A percentile compares a stretch with the other conserved stretches of the same genome.
phyloP scores from a whole-genome alignment of 2,113 vertebrate genomes.

The Lagopus leucura region DNA sequence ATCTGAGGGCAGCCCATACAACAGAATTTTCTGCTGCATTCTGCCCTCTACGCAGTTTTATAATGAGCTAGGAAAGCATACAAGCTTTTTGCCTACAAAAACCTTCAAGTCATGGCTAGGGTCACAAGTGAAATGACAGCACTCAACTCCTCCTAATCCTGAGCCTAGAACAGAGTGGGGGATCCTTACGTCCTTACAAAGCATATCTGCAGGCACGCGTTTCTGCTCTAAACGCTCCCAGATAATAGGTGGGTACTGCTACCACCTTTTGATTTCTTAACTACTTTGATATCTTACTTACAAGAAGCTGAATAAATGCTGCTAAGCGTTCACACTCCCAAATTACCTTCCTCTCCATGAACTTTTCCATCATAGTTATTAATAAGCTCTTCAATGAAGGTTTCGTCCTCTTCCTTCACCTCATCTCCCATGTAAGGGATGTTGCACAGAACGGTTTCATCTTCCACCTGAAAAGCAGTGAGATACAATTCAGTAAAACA shows the following conservation, averaged over 20 bases:
- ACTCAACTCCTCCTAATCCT: neutral
- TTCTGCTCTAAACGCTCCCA: neutral
- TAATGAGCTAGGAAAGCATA: neutral
- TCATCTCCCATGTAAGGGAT: conserved; percentile 99
- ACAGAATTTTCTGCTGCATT: neutral
- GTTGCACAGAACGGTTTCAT: conserved; percentile 97
- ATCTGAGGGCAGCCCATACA: neutral
- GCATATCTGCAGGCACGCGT: neutral
- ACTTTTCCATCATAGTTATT: conserved; percentile 98
- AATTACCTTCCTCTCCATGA: conserved; percentile 94
- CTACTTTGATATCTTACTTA: neutral
- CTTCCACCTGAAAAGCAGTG: conserved; percentile 88
- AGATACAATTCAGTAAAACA: neutral
- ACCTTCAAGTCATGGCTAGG: neutral
- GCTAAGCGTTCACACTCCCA: neutral
- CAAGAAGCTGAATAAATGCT: neutral
- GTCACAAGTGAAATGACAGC: neutral
- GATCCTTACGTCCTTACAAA: neutral
- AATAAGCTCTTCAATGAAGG: conserved; percentile 96
- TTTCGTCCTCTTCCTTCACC: conserved; percentile 97
- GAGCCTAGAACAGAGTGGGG: neutral
- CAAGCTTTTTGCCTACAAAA: neutral
- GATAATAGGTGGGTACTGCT: conserved; percentile 17
- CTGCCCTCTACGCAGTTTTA: neutral
- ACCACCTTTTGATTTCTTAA: conserved; percentile 38